Base-by-base conservation (phyloP, 1,140 invertebrate genomes). In the Leucophenga varia region DNA sequence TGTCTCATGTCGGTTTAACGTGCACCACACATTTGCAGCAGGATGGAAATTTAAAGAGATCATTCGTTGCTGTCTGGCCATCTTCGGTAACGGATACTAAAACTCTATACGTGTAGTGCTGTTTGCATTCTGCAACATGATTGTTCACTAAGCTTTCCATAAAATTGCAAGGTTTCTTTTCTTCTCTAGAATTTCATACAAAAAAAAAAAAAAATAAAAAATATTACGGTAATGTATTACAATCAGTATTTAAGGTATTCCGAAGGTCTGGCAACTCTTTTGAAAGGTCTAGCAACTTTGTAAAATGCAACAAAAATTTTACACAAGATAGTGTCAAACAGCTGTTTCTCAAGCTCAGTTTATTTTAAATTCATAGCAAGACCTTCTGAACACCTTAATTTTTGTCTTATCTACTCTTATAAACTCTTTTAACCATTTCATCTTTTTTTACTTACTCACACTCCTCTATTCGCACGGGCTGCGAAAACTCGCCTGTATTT, bases 81-180 rank as follows among this genome's bases (percentile, higher is more conserved):
- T 14, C 32, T 34, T 20, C 50, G 3, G 14, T 37, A 32, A n/a
- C n/a, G n/a, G n/a, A n/a, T n/a, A n/a, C n/a, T n/a, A n/a, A n/a
- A n/a, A n/a, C 76, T 34, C 81, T 69, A 54, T 80, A 82, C 31
- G 83, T 81, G 52, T 79, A 86, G 55, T 84, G 84, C 54, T 87
- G 85, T 54, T 80, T 80, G 67, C 85, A 87, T 0, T 53, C 59
- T 1, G 82, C 79, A 37, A 51, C 77, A 61, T 81, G 82, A 1
- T 78, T 79, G 4, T 58, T 46, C 2, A 80, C 76, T n/a, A 81
- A 71, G 31, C 65, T 69, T 1, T 77, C 72, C 40, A 65, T 35
- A 12, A 72, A 60, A 16, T 67, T 50, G 43, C 77, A 79, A 12
- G 12, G 41, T n/a, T 20, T 14, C 49, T 37, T 75, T 58, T 37